These are phyloP conservation scores for Trachelipus rathkii DNA, from an alignment of 1,140 invertebrate genomes.

Conservation along the genomic window DNA sequence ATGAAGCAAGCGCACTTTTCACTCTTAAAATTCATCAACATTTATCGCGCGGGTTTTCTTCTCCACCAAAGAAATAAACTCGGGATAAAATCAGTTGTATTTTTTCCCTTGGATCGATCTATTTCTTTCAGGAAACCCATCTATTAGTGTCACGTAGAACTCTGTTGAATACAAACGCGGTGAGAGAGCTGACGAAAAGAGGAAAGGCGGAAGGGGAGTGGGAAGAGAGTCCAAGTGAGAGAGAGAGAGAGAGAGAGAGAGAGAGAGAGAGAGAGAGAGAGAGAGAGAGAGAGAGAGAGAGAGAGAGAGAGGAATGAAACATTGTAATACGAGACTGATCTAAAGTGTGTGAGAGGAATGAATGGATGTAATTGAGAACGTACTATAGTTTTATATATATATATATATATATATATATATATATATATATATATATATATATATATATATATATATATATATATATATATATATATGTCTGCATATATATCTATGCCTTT, in stretches of 20 bases:
- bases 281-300: not conserved
- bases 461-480: no score
- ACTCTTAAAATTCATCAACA: not conserved
- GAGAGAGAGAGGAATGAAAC: no score
- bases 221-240: no score
- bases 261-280: not conserved
- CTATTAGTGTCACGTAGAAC: not conserved
- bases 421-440: constrained; percentile 12
- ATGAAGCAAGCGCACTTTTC: not conserved
- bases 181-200: not conserved
- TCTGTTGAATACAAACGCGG: not conserved
- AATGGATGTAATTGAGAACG: no score
- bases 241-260: not conserved
- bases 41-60: not conserved
- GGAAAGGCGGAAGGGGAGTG: not conserved
- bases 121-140: not conserved
- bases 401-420: no score
- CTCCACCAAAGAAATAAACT: not conserved
- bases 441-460: not conserved
- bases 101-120: not conserved
- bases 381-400: no score
- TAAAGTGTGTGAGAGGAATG: no score
- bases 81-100: constrained; percentile 5
- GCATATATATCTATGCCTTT: no score
- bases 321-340: no score